These are phyloP conservation scores for Quiscalus mexicanus DNA, from an alignment of 2,113 vertebrate species.

Conservation along the genomic window DNA sequence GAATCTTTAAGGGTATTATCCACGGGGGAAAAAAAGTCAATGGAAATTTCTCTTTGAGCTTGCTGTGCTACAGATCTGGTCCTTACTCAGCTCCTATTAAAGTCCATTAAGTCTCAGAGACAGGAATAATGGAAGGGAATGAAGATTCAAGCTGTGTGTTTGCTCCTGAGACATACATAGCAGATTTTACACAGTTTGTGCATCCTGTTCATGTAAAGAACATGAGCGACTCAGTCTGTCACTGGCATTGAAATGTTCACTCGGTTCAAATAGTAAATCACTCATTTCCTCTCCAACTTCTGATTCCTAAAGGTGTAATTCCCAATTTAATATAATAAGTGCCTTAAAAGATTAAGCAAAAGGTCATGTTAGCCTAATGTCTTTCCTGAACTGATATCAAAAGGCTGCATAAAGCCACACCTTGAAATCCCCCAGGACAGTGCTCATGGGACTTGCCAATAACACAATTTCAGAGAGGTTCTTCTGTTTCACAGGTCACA, in stretches of 20 bases:
- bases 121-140: background rate
- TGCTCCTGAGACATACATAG: background rate
- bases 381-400: background rate
- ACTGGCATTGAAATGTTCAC: background rate
- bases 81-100: background rate
- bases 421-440: background rate
- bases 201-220: background rate
- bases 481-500: background rate
- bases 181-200: background rate
- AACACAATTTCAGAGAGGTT: background rate
- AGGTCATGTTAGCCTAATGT: background rate
- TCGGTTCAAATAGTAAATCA: background rate
- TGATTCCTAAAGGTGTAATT: constrained; percentile 3
- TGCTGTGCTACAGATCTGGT: background rate
- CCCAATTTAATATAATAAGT: background rate
- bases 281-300: background rate
- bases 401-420: background rate
- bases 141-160: background rate
- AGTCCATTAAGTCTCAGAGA: background rate
- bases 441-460: background rate
- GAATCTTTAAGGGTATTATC: constrained; percentile 12
- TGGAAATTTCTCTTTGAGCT: constrained; percentile 18
- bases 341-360: background rate
- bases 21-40: background rate
- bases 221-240: background rate